A percentile compares a stretch with the other conserved stretches of the same genome.
Conservation (phyloP, 2,888 invertebrate genomes). For the Biston stratarius region DNA sequence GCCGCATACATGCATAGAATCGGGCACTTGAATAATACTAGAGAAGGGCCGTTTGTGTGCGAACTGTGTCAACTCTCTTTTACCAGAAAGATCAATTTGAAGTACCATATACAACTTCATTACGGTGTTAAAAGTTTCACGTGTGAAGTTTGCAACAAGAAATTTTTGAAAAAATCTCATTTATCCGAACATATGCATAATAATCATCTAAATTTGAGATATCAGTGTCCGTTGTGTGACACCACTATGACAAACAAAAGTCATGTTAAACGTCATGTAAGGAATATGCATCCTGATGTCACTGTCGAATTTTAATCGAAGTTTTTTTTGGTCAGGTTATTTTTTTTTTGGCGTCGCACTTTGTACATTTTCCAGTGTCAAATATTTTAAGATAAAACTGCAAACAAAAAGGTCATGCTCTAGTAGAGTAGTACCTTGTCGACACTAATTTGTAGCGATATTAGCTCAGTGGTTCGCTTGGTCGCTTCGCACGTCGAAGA, state of each 20-base stretch:
- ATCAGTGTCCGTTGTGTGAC: not conserved
- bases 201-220: not conserved
- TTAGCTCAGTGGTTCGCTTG: no score
- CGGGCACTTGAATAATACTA: not conserved
- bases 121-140: not conserved
- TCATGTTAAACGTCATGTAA: not conserved
- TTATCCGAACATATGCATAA: not conserved
- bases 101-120: not conserved
- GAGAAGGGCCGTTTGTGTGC: not conserved
- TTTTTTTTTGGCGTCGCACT: no score
- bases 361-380: no score
- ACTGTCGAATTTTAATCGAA: not conserved
- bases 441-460: no score
- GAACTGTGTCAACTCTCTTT: not conserved
- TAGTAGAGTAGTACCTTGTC: no score
- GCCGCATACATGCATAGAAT: constrained; percentile 4
- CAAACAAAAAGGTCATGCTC: no score
- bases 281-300: not conserved
- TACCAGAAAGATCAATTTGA: not conserved
- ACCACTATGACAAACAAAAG: not conserved
- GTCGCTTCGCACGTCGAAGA: no score
- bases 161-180: not conserved
- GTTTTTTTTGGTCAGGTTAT: no score
- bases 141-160: not conserved
- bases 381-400: no score